phyloP scores from a whole-genome alignment of 1,140 invertebrate genomes.

The Eumeta japonica region DNA sequence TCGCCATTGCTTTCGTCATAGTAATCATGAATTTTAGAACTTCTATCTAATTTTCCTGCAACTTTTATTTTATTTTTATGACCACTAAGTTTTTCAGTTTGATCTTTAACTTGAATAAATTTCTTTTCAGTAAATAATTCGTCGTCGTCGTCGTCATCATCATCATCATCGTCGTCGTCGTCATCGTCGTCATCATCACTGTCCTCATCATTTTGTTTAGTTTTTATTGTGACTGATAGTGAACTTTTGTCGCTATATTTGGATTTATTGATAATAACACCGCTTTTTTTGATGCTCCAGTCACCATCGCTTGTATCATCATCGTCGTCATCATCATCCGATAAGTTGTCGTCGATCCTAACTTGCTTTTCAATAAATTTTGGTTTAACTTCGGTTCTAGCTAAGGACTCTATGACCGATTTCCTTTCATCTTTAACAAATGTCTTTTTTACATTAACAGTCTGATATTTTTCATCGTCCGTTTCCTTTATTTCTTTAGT shows the following conservation, averaged over 20 bases:
- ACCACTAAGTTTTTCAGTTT: slow-evolving; percentile 7
- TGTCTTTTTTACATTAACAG: too few relatives aligned
- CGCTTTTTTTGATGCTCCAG: slow-evolving; percentile 6
- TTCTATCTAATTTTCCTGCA: slow-evolving; percentile 6
- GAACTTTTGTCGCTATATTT: slow-evolving; percentile 4
- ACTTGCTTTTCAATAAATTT: slow-evolving; percentile 1
- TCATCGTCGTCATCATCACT: slow-evolving; percentile 13
- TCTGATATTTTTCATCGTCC: slow-evolving; percentile 24
- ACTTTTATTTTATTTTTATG: background rate
- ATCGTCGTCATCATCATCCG: slow-evolving; percentile 15
- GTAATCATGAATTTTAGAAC: slow-evolving; percentile 7
- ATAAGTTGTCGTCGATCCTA: slow-evolving; percentile 1
- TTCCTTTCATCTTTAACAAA: too few relatives aligned
- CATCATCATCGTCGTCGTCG: slow-evolving; percentile 11
- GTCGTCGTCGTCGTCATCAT: slow-evolving; percentile 4
- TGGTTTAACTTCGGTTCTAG: background rate
- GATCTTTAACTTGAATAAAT: slow-evolving; percentile 5
- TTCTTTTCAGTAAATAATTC: slow-evolving; percentile 2
- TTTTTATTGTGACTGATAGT: background rate
- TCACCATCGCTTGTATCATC: slow-evolving; percentile 11
- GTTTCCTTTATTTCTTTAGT: slow-evolving; percentile 32
- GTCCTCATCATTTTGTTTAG: slow-evolving; percentile 10
- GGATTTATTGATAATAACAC: background rate
- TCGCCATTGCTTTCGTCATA: slow-evolving; percentile 18
- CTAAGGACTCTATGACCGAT: too few relatives aligned